A percentile compares a stretch with the other conserved stretches of the same genome.
phyloP scores from a whole-genome alignment of 92 coral and sea anemone genomes.

The Phenganax subtilis region DNA sequence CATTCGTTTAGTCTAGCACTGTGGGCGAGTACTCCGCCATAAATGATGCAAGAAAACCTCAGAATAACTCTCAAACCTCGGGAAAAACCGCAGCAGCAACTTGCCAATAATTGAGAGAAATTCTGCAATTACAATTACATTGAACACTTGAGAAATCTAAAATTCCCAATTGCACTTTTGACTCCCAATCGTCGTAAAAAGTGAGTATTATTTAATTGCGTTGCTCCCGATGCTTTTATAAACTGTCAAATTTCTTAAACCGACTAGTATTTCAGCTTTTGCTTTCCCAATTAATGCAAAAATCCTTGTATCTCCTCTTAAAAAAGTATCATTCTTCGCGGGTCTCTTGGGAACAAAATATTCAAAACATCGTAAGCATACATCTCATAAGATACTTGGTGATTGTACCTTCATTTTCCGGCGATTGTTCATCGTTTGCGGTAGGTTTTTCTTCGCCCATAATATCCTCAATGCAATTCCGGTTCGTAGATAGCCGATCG shows the following conservation, averaged over 20 bases:
- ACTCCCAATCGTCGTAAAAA: not conserved
- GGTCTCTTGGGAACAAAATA: not conserved
- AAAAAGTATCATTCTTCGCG: not conserved
- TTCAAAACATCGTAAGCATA: not conserved
- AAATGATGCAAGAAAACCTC: not conserved
- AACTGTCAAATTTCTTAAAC: not conserved
- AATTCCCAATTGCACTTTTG: not conserved
- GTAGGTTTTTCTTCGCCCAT: constrained; percentile 36
- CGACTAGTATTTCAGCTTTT: not conserved
- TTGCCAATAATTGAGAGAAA: not conserved
- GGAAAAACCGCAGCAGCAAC: not conserved
- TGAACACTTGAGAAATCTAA: not conserved
- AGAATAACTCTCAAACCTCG: not conserved
- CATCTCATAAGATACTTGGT: not conserved
- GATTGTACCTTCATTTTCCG: constrained; percentile 29
- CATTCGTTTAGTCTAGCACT: not conserved
- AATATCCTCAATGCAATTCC: not conserved
- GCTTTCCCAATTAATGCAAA: not conserved
- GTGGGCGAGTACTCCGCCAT: not conserved
- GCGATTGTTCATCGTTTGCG: constrained; percentile 24
- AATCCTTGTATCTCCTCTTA: not conserved
- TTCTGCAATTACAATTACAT: not conserved
- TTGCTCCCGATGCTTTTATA: not conserved
- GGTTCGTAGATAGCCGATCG: not conserved
- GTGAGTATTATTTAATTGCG: not conserved